These are phyloP conservation scores for Trichechus manatus DNA, from an alignment of 2,113 vertebrate species.

Conservation along the genomic window DNA sequence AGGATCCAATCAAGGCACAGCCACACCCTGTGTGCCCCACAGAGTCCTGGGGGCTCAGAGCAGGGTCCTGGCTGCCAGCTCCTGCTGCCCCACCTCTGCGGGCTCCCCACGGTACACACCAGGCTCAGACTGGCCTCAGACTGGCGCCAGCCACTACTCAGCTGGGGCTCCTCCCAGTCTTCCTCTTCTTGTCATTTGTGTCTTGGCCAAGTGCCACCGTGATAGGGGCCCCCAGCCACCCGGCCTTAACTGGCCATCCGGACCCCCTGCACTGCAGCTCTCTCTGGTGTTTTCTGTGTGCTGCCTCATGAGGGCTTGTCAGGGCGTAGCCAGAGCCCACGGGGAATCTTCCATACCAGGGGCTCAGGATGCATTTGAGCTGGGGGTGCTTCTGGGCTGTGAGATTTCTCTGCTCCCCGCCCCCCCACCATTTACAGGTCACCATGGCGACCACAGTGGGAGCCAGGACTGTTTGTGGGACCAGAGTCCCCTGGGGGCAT, in stretches of 20 bases:
- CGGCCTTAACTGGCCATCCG: background rate
- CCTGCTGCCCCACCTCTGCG: background rate
- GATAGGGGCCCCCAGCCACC: background rate
- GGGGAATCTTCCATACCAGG: background rate
- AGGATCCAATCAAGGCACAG: background rate
- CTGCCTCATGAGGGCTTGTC: background rate
- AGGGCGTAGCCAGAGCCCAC: background rate
- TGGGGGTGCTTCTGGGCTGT: background rate
- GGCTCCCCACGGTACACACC: background rate
- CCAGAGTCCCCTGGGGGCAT: background rate
- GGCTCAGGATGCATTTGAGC: background rate
- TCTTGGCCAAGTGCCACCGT: background rate
- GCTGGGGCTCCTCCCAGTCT: background rate
- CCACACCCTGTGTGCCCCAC: background rate
- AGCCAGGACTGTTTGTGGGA: background rate
- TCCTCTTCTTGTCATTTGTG: background rate
- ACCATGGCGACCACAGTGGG: background rate
- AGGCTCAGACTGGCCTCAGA: background rate
- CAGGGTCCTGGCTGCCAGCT: too few species aligned
- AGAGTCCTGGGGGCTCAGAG: too few species aligned
- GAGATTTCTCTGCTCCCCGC: background rate
- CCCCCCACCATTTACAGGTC: background rate
- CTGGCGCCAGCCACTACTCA: background rate
- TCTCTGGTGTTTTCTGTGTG: background rate
- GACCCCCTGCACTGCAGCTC: background rate